Conservation (phyloP, 2,888 invertebrate genomes). For the Ischnura elegans region DNA sequence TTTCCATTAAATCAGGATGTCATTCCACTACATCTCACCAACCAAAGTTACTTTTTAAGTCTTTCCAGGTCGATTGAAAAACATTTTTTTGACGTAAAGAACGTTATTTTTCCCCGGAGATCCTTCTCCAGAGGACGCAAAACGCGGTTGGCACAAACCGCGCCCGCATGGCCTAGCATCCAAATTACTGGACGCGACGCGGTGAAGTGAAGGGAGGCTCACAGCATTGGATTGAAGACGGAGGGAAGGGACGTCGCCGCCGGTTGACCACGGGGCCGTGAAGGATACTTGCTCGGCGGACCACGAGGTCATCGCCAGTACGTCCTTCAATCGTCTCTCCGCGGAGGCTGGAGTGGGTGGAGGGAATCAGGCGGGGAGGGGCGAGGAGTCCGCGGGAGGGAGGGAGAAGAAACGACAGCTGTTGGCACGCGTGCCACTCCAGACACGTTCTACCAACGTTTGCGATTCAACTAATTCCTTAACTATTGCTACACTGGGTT, state of each 20-base stretch:
- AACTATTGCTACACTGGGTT: neutral
- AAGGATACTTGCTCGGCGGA: constrained; percentile 18
- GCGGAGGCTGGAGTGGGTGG: neutral
- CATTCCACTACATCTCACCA: too few species aligned
- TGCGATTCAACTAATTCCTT: neutral
- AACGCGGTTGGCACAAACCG: neutral
- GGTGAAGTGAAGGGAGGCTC: neutral
- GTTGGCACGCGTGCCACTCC: neutral
- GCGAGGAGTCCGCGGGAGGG: neutral
- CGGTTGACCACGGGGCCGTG: constrained; percentile 46
- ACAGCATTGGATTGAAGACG: neutral
- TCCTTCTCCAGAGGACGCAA: too few species aligned
- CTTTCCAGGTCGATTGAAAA: too few species aligned
- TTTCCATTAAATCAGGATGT: too few species aligned
- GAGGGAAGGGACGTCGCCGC: neutral
- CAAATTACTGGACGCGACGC: neutral
- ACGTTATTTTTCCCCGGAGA: too few species aligned
- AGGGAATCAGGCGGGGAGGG: neutral
- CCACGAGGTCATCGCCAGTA: constrained; percentile 62
- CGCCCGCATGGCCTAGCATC: neutral
- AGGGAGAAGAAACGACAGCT: neutral
- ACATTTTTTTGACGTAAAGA: too few species aligned
- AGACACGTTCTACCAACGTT: neutral
- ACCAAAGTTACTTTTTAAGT: too few species aligned
- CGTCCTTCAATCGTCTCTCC: constrained; percentile 46